Evolutionary conservation across 2,113 vertebrate genomes (phyloP).

Genomic region (Gallinago jamesoni): DNA sequence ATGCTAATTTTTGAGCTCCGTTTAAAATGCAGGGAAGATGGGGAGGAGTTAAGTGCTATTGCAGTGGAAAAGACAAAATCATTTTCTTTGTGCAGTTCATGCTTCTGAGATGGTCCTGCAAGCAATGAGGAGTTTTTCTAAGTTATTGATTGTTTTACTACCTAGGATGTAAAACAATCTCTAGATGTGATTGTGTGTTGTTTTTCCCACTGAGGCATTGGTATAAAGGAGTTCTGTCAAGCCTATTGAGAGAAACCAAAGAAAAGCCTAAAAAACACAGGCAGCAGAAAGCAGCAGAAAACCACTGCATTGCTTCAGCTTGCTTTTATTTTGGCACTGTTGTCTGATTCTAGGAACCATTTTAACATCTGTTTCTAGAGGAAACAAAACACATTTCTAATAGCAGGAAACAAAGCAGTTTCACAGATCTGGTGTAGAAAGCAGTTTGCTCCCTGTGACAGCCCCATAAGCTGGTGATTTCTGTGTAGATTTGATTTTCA

Average conservation of each 20-base stretch:
- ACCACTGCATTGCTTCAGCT: background rate
- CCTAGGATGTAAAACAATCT: constrained; percentile 4
- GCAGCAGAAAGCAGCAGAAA: background rate
- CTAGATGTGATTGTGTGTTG: background rate
- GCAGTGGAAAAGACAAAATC: background rate
- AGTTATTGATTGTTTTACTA: constrained; percentile 38
- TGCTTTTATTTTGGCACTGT: background rate
- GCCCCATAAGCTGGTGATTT: background rate
- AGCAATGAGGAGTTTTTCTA: background rate
- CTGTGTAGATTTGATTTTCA: background rate
- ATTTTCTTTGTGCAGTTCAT: background rate
- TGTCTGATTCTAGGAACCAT: background rate
- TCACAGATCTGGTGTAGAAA: background rate
- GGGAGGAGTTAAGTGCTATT: background rate
- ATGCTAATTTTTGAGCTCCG: constrained; percentile 7
- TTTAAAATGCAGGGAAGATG: background rate
- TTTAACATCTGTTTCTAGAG: constrained; percentile 18
- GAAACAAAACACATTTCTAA: background rate
- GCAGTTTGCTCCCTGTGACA: background rate
- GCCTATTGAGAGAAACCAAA: background rate
- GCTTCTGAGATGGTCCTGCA: background rate
- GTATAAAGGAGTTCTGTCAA: constrained; percentile 13
- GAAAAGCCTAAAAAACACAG: background rate
- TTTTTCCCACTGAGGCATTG: background rate
- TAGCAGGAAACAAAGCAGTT: background rate